Base-by-base conservation (phyloP, 64 coral and sea anemone species). In the Dendrophyllia cribrosa region DNA sequence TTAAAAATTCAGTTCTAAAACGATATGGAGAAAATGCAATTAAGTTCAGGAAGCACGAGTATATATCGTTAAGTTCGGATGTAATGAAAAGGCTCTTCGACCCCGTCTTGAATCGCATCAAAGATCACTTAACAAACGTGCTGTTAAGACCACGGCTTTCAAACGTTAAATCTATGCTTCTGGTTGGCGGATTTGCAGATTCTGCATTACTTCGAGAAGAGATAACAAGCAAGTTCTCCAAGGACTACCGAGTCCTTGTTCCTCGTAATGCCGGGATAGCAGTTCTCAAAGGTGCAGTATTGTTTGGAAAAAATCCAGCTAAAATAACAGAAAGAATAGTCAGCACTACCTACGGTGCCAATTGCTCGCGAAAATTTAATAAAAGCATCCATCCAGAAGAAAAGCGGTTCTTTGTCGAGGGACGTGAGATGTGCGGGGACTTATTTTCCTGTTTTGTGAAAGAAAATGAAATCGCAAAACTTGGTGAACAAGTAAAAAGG, bases 281-380 rank as follows among this genome's bases (percentile, higher is more conserved):
- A 5, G 75, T 77, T 21, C 48, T 77, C n/a, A 50, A 77, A 77
- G 75, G 75, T 55, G 75, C 75, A 22, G 75, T 77, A 7, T 23
- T 77, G 75, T 64, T 64, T 19, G 61, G 61, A 13, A 64, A 64
- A 13, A 64, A 64, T 0, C 61, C 61, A 3, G 19, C 75, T 23
- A 77, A 77, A 55, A 77, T 77, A 12, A 56, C 75, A 2, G 49
- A 77, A n/a, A 77, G 75, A 55, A 20, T 77, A 5, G 51, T 56
- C 2, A 77, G 75, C 49, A 77, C 51, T 1, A 77, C 75, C 7
- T 77, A 77, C 51, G 75, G 75, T 55, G 75, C 75, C n/a, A 9
- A 24, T 19, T 55, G 49, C 4, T 55, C 50, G 2, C 19, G 51
- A 2, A 9, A 52, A 21, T 77, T 77, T 56, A 49, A 77, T 55